Evolutionary conservation across 2,113 vertebrate species (phyloP).

Genomic region (Myodes glareolus): DNA sequence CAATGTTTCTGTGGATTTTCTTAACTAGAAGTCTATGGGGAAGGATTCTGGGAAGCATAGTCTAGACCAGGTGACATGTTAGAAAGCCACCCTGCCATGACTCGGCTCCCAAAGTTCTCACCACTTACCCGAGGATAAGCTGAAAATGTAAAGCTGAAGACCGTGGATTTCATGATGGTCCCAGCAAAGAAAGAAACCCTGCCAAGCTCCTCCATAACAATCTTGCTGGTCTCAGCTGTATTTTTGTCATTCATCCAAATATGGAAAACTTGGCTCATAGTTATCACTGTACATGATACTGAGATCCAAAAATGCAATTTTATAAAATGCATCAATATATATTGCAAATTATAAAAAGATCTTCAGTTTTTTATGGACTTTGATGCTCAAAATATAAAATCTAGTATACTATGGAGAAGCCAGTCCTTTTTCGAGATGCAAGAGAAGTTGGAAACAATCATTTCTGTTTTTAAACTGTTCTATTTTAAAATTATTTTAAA

Average conservation of each 20-base stretch:
- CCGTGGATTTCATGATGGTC: constrained; percentile 70
- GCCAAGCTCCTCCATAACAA: constrained; percentile 50
- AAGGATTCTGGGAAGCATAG: constrained; percentile 60
- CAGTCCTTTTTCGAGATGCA: constrained; percentile 43
- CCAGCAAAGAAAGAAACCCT: constrained; percentile 68
- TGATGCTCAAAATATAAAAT: constrained; percentile 64
- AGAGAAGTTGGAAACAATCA: constrained; percentile 63
- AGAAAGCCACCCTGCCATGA: constrained; percentile 54
- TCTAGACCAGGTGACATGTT: constrained; percentile 55
- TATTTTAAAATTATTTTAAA: constrained; percentile 77
- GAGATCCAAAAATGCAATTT: constrained; percentile 63
- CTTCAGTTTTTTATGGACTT: constrained; percentile 67
- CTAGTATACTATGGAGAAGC: constrained; percentile 57
- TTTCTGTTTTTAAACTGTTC: constrained; percentile 73
- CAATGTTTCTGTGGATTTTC: constrained; percentile 45
- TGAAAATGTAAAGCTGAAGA: constrained; percentile 71
- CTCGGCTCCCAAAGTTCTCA: constrained; percentile 56
- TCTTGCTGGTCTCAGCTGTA: constrained; percentile 58
- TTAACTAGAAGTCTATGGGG: constrained; percentile 53
- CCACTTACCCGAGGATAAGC: constrained; percentile 64
- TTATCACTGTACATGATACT: constrained; percentile 64
- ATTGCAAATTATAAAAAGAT: constrained; percentile 66
- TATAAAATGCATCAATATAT: constrained; percentile 66
- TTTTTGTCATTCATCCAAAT: constrained; percentile 55
- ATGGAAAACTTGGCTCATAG: constrained; percentile 43